Evolutionary conservation across 2,888 invertebrate genomes (phyloP), one percentile per base, ranked within the genome.

Genomic region (Epiblema foenella): DNA sequence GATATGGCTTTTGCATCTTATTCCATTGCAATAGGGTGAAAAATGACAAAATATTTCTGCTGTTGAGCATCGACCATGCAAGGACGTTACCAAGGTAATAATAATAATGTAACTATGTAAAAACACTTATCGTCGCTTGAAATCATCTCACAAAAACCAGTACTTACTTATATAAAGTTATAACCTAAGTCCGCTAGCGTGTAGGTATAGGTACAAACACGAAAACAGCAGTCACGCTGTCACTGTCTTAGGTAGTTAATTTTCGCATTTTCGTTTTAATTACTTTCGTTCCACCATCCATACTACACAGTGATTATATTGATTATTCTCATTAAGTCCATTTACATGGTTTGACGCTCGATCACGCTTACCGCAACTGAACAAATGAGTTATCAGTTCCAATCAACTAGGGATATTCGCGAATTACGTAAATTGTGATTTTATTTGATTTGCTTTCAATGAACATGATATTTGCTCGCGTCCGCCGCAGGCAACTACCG

Each of bases 321-420:
- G 33, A 33, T 33, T 33, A 33, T 8, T 33, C 5, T 33, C 5
- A n/a, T 42, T 42, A 42, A 42, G 42, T 42, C 42, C 4, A 42
- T 42, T n/a, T 15, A 12, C 15, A 42, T 33, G 7, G 11, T 42
- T 15, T 42, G 15, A 42, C 15, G 42, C n/a, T n/a, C 46, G 17
- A 62, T 49, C 8, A 51, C 17, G 18, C 29, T 51, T 8, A 33
- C 62, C 49, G 17, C 18, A 62, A 51, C 33, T n/a, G 12, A 49
- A 62, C 51, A 62, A 62, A 62, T 29, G 33, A 29, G 49, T 62
- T 51, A 62, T 62, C 62, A 69, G 69, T 69, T 69, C 42, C 39
- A 69, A 64, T 42, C 58, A 58, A 58, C 64, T 51, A 18, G 10
- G 12, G 7, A 24, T 20, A 11, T 46, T 49, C 29, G 17, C 17